phyloP scores from a whole-genome alignment of 2,888 invertebrate genomes.

The Ashinkailepas kermadecensis region DNA sequence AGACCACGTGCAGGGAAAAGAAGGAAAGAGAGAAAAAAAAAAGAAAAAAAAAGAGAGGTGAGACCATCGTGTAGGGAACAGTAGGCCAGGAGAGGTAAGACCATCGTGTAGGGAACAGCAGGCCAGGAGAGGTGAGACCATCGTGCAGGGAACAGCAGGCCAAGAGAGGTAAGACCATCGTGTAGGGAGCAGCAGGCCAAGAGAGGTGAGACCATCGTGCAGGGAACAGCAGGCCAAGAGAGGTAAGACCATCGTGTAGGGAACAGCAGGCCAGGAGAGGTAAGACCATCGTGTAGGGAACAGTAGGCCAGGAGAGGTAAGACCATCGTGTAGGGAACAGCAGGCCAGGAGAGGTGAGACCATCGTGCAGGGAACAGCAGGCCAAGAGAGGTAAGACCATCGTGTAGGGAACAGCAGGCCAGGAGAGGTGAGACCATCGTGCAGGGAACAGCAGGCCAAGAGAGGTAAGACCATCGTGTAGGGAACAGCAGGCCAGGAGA shows the following conservation, averaged over 20 bases:
- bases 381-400: conserved; percentile 78
- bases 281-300: no score
- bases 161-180: conserved; percentile 70
- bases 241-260: no score
- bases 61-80: no score
- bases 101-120: conserved; percentile 95
- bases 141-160: conserved; percentile 95
- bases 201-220: no score
- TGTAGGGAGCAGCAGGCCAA: conserved; percentile 91
- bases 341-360: conserved; percentile 81
- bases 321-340: no score
- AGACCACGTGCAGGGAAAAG: no score
- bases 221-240: conserved; percentile 89
- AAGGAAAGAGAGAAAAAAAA: no score
- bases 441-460: conserved; percentile 89
- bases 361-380: conserved; percentile 92
- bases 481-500: conserved; percentile 87
- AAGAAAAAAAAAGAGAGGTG: no score
- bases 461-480: no score
- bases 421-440: conserved; percentile 74
- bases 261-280: conserved; percentile 86
- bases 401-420: conserved; percentile 92
- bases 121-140: conserved; percentile 76
- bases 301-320: conserved; percentile 81
- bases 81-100: conserved; percentile 78